Conservation (phyloP, 2,888 invertebrate genomes). For the Standfussiana lucernea region DNA sequence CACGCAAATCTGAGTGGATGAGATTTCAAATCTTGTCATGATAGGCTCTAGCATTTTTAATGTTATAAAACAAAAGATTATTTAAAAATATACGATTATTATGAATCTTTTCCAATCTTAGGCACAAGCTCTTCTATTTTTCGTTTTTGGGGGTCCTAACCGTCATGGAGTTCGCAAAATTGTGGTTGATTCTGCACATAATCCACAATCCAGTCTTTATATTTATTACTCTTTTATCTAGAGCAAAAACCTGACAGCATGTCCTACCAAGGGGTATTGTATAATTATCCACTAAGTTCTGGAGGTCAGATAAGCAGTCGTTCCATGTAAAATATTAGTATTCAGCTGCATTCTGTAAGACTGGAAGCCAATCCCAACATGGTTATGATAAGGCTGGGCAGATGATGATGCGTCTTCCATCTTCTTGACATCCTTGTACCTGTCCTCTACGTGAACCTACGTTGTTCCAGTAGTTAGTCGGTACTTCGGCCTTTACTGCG, state of each 20-base stretch:
- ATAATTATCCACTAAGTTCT: background rate
- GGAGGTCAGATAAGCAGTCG: background rate
- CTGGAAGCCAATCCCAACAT: background rate
- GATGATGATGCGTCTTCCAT: conserved; percentile 19
- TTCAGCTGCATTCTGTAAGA: background rate
- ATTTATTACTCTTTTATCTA: background rate
- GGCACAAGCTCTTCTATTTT: background rate
- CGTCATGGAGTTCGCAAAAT: background rate
- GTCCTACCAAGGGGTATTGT: background rate
- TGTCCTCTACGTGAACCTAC: conserved; percentile 37
- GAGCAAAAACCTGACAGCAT: background rate
- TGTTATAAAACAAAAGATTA: background rate
- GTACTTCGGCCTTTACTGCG: conserved; percentile 58
- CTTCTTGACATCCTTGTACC: conserved; percentile 16
- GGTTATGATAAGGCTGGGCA: background rate
- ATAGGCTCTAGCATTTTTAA: background rate
- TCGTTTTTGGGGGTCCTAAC: background rate
- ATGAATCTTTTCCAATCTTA: background rate
- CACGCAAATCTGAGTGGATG: background rate
- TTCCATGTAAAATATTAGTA: background rate
- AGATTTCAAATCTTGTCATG: background rate
- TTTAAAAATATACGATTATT: background rate
- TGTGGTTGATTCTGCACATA: background rate
- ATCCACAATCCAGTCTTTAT: background rate
- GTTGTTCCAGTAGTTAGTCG: conserved; percentile 66